phyloP scores from a whole-genome alignment of 2,888 invertebrate genomes.

The Argynnis bischoffii region DNA sequence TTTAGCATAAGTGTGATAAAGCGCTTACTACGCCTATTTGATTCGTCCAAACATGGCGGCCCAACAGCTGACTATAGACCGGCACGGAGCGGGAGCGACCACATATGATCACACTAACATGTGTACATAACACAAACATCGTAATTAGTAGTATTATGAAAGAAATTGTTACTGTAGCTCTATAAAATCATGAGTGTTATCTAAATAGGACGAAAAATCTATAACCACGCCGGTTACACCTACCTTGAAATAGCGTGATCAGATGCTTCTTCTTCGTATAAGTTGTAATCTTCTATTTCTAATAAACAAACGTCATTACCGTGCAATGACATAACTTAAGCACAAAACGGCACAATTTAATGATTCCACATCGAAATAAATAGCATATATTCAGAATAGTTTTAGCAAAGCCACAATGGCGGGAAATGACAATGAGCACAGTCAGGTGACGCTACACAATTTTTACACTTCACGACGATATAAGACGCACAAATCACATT shows the following conservation, averaged over 20 bases:
- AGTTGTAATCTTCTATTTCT: slow-evolving; percentile 80
- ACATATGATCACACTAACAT: slow-evolving; percentile 59
- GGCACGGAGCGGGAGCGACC: slow-evolving; percentile 74
- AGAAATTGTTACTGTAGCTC: slow-evolving; percentile 17
- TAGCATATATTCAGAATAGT: slow-evolving; percentile 50
- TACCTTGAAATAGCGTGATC: slow-evolving; percentile 81
- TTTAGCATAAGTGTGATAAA: slow-evolving; percentile 28
- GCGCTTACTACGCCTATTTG: slow-evolving; percentile 78
- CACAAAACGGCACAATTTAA: slow-evolving; percentile 54
- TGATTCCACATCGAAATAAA: slow-evolving; percentile 61
- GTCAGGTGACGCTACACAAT: slow-evolving; percentile 80
- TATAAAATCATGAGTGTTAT: slow-evolving; percentile 16
- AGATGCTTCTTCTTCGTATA: slow-evolving; percentile 80
- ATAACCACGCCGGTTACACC: slow-evolving; percentile 77
- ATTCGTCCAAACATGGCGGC: slow-evolving; percentile 81
- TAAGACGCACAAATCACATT: slow-evolving; percentile 49
- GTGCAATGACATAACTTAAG: slow-evolving; percentile 79
- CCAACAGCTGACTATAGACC: slow-evolving; percentile 82
- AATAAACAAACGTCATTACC: slow-evolving; percentile 80
- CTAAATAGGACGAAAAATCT: slow-evolving; percentile 27
- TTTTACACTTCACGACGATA: slow-evolving; percentile 52
- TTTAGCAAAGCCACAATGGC: slow-evolving; percentile 77
- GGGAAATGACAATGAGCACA: slow-evolving; percentile 82
- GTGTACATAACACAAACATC: slow-evolving; percentile 40
- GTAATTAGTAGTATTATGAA: slow-evolving; percentile 29